Conservation (phyloP, 2,888 invertebrate genomes). For the Scaptomyza tumidula region DNA sequence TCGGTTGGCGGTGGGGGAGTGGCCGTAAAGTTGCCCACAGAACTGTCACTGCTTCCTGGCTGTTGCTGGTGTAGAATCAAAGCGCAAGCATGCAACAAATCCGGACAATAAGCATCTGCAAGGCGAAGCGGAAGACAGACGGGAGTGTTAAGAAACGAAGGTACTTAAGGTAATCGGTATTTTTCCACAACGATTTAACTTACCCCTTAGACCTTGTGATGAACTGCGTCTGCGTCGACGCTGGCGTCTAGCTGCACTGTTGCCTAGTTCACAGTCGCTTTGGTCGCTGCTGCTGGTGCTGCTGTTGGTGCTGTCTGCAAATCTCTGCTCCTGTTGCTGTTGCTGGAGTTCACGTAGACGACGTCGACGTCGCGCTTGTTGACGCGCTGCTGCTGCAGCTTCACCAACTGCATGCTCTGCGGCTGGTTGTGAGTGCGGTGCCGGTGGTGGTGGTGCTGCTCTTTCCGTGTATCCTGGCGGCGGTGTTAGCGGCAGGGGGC, state of each 20-base stretch:
- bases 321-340: slow-evolving; percentile 57
- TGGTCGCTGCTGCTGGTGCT: slow-evolving; percentile 58
- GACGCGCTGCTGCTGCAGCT: slow-evolving; percentile 62
- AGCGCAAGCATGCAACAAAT: slow-evolving; percentile 83
- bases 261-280: slow-evolving; percentile 49
- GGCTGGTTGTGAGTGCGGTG: slow-evolving; percentile 31
- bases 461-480: slow-evolving; percentile 80
- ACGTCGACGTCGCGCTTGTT: slow-evolving; percentile 64
- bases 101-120: slow-evolving; percentile 83
- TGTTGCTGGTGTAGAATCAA: slow-evolving; percentile 79
- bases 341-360: slow-evolving; percentile 65
- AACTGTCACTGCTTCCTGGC: slow-evolving; percentile 76
- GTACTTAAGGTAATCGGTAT: no score
- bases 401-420: slow-evolving; percentile 43
- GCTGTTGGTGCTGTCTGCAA: slow-evolving; percentile 54
- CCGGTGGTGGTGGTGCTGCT: slow-evolving; percentile 18
- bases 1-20: slow-evolving; percentile 63
- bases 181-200: slow-evolving; percentile 6
- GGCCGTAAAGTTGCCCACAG: slow-evolving; percentile 79
- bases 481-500: slow-evolving; percentile 79
- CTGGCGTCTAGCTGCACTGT: slow-evolving; percentile 45
- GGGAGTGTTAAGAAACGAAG: no score
- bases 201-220: slow-evolving; percentile 67
- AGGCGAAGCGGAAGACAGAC: no score
- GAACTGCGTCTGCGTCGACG: slow-evolving; percentile 62